Conservation (phyloP, 2,797 vertebrate genomes). For the Erpetoichthys calabaricus region DNA sequence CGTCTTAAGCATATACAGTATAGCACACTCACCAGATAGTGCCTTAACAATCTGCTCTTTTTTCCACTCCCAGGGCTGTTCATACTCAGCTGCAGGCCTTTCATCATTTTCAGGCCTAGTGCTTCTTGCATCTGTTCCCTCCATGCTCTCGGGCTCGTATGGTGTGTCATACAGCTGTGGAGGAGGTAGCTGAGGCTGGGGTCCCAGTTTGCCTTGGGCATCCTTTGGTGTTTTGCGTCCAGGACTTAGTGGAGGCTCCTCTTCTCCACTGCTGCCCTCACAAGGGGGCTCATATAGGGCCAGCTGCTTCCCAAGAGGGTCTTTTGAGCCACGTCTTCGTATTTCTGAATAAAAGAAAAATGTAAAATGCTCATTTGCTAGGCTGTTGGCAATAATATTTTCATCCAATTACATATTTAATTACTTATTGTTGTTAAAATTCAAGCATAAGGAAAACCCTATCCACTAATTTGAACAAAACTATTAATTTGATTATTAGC, state of each 20-base stretch:
- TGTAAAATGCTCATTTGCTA: too few relatives aligned
- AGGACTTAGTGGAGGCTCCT: slow-evolving; percentile 25
- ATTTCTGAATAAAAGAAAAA: slow-evolving; percentile 54
- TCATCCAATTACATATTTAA: too few relatives aligned
- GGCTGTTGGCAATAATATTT: too few relatives aligned
- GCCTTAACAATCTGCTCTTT: slow-evolving; percentile 84
- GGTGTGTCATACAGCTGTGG: slow-evolving; percentile 78
- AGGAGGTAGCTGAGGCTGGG: slow-evolving; percentile 22
- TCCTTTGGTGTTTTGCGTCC: slow-evolving; percentile 26
- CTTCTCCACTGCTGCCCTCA: slow-evolving; percentile 38
- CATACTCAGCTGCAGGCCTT: slow-evolving; percentile 72
- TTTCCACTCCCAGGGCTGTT: slow-evolving; percentile 95
- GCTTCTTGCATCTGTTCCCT: slow-evolving; percentile 39
- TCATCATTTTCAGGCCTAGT: slow-evolving; percentile 69
- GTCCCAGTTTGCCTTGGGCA: slow-evolving; percentile 11
- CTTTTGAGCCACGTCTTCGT: slow-evolving; percentile 77
- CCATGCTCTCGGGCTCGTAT: slow-evolving; percentile 41
- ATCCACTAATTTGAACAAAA: too few relatives aligned
- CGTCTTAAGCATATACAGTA: too few relatives aligned
- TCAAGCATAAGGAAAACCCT: too few relatives aligned
- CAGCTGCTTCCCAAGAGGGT: slow-evolving; percentile 73
- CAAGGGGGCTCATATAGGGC: slow-evolving; percentile 59
- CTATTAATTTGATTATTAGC: too few relatives aligned
- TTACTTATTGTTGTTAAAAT: too few relatives aligned
- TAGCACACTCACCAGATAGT: slow-evolving; percentile 58